Evolutionary conservation across 2,797 vertebrate genomes (phyloP).

Genomic region (Parambassis ranga): DNA sequence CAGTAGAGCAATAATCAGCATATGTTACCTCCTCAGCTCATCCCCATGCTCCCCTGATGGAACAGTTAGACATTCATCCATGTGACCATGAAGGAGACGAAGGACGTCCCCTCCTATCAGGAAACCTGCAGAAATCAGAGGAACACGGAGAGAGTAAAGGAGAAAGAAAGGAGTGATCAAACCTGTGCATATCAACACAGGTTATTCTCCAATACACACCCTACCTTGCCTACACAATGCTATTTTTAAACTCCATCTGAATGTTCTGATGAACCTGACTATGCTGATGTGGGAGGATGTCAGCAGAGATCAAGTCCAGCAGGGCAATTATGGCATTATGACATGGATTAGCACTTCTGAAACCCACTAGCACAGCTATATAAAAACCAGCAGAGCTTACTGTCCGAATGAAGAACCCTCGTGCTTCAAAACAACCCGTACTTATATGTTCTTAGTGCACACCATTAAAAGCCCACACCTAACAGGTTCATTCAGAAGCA

Average conservation of each 20-base stretch:
- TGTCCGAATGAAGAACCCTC: neutral
- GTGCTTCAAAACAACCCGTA: neutral
- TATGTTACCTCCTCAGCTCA: slow-evolving; percentile 88
- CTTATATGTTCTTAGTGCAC: too few species aligned
- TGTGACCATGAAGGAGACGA: slow-evolving; percentile 92
- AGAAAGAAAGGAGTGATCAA: neutral
- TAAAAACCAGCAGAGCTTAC: neutral
- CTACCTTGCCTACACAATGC: neutral
- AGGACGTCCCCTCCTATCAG: slow-evolving; percentile 94
- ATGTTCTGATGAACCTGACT: neutral
- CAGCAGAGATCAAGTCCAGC: neutral
- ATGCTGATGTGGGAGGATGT: neutral
- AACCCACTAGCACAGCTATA: neutral
- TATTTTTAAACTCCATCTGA: neutral
- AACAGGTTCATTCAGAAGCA: too few species aligned
- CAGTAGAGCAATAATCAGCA: neutral
- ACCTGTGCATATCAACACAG: neutral
- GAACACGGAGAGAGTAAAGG: neutral
- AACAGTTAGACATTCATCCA: slow-evolving; percentile 96
- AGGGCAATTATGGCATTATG: neutral
- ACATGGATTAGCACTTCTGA: neutral
- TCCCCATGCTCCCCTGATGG: slow-evolving; percentile 92
- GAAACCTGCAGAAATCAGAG: slow-evolving; percentile 85
- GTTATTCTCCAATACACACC: neutral
- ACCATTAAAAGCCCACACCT: too few species aligned